Evolutionary conservation across 37 sponge, comb jelly and placozoan genomes (phyloP).

Genomic region (Hexactinellida sp.): DNA sequence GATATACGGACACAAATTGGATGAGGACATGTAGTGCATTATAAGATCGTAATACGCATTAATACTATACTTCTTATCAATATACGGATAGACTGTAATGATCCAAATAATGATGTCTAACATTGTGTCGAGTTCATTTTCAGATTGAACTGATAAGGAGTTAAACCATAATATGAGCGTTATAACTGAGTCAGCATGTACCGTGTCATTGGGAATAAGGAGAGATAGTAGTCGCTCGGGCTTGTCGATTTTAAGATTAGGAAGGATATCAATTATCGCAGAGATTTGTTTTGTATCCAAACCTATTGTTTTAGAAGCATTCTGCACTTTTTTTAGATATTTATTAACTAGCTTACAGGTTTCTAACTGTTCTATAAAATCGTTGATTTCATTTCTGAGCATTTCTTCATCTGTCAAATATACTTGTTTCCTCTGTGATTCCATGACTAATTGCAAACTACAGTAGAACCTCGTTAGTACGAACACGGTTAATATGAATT

Average conservation of each 20-base stretch:
- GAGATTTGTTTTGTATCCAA: neutral
- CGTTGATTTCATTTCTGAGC: too few relatives aligned
- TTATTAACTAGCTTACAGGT: too few relatives aligned
- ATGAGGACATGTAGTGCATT: neutral
- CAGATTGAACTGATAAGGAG: neutral
- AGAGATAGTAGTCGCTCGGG: neutral
- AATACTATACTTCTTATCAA: neutral
- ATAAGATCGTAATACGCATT: neutral
- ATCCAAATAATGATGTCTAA: neutral
- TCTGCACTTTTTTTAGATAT: neutral
- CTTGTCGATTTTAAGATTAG: neutral
- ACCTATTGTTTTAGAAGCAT: neutral
- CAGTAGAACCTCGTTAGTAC: too few relatives aligned
- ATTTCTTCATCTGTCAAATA: too few relatives aligned
- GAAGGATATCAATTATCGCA: neutral
- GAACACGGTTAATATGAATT: too few relatives aligned
- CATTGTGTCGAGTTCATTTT: neutral
- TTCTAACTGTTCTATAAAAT: too few relatives aligned
- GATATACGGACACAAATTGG: neutral
- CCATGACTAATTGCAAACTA: too few relatives aligned
- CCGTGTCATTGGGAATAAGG: neutral
- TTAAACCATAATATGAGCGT: neutral
- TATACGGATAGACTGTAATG: neutral
- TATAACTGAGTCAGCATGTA: neutral
- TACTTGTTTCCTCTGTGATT: too few relatives aligned